A percentile compares a stretch with the other conserved stretches of the same genome.
These are phyloP conservation scores for Ochropacha duplaris DNA, from an alignment of 2,888 invertebrate genomes.

Conservation along the genomic window DNA sequence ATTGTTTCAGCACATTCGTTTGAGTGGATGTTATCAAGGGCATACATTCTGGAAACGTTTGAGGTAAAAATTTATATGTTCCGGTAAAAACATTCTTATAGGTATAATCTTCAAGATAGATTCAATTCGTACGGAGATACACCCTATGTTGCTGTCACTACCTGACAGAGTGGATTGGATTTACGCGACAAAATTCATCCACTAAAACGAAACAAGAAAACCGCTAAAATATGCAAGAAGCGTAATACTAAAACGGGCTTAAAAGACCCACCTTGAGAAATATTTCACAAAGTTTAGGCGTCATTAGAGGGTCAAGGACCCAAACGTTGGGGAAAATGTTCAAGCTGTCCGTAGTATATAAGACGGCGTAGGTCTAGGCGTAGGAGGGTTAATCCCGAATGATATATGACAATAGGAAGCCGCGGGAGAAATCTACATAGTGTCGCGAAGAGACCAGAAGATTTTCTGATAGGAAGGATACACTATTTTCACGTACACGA, in stretches of 20 bases:
- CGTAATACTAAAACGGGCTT: conserved; percentile 22
- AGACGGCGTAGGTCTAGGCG: not conserved
- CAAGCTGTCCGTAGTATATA: not conserved
- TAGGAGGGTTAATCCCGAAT: conserved; percentile 1
- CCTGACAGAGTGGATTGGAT: not conserved
- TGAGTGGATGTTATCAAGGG: conserved; percentile 32
- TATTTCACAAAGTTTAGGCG: conserved; percentile 25
- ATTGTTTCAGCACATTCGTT: conserved; percentile 32
- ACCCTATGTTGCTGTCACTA: not conserved
- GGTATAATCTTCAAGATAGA: too few relatives aligned
- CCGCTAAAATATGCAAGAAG: conserved; percentile 24
- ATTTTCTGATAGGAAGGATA: not conserved
- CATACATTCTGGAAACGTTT: conserved; percentile 19
- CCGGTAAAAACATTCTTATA: too few relatives aligned
- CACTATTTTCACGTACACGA: not conserved
- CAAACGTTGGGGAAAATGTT: conserved; percentile 34
- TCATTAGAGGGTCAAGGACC: conserved; percentile 46
- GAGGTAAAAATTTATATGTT: not conserved
- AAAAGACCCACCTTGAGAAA: conserved; percentile 18
- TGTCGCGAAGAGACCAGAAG: not conserved
- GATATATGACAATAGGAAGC: conserved; percentile 1
- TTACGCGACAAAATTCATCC: not conserved
- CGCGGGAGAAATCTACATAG: conserved; percentile 3
- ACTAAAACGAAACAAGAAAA: not conserved
- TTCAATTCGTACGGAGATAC: not conserved